These are phyloP conservation scores for Centropus unirufus DNA, from an alignment of 2,113 vertebrate genomes.

Conservation along the genomic window DNA sequence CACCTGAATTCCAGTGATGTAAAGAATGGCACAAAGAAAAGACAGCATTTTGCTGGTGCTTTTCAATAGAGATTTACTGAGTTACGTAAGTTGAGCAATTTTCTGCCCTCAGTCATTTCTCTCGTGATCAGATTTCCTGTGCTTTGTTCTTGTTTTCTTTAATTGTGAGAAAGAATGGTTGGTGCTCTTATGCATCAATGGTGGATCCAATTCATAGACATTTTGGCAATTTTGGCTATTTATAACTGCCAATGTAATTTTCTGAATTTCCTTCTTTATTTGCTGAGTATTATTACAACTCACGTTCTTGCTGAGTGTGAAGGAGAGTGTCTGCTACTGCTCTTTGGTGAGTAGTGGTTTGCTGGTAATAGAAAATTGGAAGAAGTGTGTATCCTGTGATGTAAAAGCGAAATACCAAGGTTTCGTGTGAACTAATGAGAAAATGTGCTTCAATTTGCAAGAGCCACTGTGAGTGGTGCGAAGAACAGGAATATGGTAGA, in stretches of 20 bases:
- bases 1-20: neutral
- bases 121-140: neutral
- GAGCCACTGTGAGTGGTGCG: neutral
- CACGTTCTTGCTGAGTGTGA: neutral
- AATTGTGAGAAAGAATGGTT: neutral
- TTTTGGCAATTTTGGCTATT: neutral
- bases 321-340: neutral
- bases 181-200: neutral
- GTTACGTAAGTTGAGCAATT: constrained; percentile 40
- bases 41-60: neutral
- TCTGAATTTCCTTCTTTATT: constrained; percentile 11
- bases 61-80: constrained; percentile 14
- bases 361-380: neutral
- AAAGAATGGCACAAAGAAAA: neutral
- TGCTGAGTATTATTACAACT: neutral
- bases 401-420: neutral
- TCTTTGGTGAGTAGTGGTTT: neutral
- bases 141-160: constrained; percentile 44
- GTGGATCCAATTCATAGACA: neutral
- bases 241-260: neutral
- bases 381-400: neutral
- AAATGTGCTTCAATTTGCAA: neutral
- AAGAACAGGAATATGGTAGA: neutral
- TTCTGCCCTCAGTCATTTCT: constrained; percentile 23
- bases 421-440: neutral